Conservation (phyloP, 2,113 vertebrate genomes). For the Porphyrio hochstetteri region DNA sequence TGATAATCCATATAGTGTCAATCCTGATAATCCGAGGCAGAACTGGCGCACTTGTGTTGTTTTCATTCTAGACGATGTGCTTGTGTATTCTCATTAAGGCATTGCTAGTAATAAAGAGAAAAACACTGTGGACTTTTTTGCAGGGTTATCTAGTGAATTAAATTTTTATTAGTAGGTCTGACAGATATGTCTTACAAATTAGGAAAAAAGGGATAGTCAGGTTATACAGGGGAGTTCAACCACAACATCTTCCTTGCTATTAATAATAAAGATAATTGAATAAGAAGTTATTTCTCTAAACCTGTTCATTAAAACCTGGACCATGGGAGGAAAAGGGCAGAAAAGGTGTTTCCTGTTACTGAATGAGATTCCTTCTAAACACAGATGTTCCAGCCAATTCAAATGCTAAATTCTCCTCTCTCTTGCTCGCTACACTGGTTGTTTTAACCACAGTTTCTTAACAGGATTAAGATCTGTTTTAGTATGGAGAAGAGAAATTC, state of each 20-base stretch:
- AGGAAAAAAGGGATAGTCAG: not conserved
- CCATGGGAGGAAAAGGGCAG: not conserved
- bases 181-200: not conserved
- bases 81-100: not conserved
- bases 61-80: not conserved
- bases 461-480: not conserved
- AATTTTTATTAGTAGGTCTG: not conserved
- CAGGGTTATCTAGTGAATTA: not conserved
- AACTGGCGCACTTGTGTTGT: not conserved
- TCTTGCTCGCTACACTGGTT: not conserved
- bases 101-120: not conserved
- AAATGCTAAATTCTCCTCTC: not conserved
- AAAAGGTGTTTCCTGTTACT: not conserved
- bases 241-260: not conserved
- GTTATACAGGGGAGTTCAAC: not conserved
- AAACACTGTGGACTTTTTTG: not conserved
- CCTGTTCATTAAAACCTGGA: not conserved
- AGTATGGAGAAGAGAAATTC: not conserved
- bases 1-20: not conserved
- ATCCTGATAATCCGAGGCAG: not conserved
- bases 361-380: not conserved
- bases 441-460: not conserved
- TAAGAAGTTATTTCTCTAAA: not conserved
- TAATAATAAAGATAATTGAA: not conserved
- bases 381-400: not conserved